Base-by-base conservation (phyloP, 2,888 invertebrate genomes). In the Nomada flava region DNA sequence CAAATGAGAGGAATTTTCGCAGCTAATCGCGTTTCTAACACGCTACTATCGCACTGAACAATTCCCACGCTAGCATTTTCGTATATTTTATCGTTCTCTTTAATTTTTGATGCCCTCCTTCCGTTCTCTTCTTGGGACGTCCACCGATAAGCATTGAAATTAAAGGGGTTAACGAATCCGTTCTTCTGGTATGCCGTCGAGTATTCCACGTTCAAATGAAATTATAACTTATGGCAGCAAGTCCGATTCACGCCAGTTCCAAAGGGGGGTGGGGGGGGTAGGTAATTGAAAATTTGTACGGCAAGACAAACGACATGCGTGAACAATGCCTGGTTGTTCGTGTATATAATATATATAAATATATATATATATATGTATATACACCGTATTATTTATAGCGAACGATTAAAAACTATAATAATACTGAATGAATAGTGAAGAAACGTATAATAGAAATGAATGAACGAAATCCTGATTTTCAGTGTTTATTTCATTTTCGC, bases 401-500 rank as follows among this genome's bases (percentile, higher is more conserved):
- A 20, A 59, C 50, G 55, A 47, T n/a, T 42, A 13, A 47, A 47
- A 47, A 36, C 36, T 36, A 36, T 36, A 36, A 36, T 36, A 36
- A 36, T 36, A 7, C 26, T 15, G 23, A 67, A 74, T n/a, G 44
- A 36, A 65, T 65, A 44, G 29, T 23, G 1, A 5, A 29, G 15
- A 29, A 67, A 53, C 29, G 47, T 50, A 64, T 2, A 65, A 50
- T 52, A 53, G 65, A 65, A 80, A 76, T 76, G 65, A 75, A 76
- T 67, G 44, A 80, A 81, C 70, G 20, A 42, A 80, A 81, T 82
- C 71, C 62, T 71, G 81, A 81, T 70, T 82, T 65, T 64, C 63
- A 83, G 73, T 74, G 50, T 74, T 83, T 83, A 83, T 83, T 83
- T 70, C 67, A 82, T 65, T 64, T 72, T 63, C 72, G 72, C 67